phyloP scores from a whole-genome alignment of 1,140 invertebrate genomes.

The Sipha flava region DNA sequence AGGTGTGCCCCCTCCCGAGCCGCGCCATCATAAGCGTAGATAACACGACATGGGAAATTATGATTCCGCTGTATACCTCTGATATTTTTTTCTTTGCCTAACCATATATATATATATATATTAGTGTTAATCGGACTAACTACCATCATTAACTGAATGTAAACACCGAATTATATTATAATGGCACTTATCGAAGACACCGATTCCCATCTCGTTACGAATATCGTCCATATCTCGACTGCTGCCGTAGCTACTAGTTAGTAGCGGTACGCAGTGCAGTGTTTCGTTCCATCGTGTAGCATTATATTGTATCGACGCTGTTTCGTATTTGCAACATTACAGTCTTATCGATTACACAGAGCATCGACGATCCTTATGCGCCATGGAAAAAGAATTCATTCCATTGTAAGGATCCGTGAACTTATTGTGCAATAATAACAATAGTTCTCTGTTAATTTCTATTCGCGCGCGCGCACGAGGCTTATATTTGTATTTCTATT shows the following conservation, averaged over 20 bases:
- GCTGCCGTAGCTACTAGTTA: too few species aligned
- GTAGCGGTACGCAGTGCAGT: too few species aligned
- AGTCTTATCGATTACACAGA: too few species aligned
- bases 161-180: background rate
- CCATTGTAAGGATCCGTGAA: background rate
- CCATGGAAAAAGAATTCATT: background rate
- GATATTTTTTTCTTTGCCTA: too few species aligned
- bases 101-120: background rate
- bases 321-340: too few species aligned
- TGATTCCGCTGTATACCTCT: background rate
- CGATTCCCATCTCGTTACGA: background rate
- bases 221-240: too few species aligned
- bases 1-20: background rate
- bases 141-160: background rate
- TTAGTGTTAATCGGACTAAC: background rate
- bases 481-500: too few species aligned
- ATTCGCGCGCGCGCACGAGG: too few species aligned
- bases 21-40: background rate
- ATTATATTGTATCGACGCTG: too few species aligned
- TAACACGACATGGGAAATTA: background rate
- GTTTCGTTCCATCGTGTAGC: too few species aligned
- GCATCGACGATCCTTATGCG: background rate
- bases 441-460: too few species aligned
- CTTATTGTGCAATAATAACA: too few species aligned
- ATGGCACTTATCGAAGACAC: background rate